These are phyloP conservation scores for Drosophila ambigua DNA, from an alignment of 1,140 invertebrate species.

Conservation along the genomic window DNA sequence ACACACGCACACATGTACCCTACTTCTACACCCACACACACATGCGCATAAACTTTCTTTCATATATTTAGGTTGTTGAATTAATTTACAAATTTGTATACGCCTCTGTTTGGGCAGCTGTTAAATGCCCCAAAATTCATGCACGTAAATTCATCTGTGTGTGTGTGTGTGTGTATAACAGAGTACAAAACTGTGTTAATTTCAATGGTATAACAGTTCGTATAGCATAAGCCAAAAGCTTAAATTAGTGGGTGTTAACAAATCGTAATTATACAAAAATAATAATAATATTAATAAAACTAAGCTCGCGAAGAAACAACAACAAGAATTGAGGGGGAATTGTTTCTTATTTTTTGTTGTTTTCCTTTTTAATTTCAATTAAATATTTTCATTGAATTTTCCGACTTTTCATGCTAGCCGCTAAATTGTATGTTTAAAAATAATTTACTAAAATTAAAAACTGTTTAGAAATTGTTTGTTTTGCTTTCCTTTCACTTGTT, in stretches of 20 bases:
- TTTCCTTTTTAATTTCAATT: constrained; percentile 37
- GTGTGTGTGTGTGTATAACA: constrained; percentile 32
- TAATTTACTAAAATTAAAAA: constrained; percentile 75
- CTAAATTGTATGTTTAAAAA: constrained; percentile 53
- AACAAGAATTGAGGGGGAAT: constrained; percentile 1
- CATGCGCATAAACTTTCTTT: background rate
- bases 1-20: constrained; percentile 27
- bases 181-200: constrained; percentile 52
- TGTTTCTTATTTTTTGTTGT: constrained; percentile 18
- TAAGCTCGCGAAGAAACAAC: background rate
- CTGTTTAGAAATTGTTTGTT: constrained; percentile 30
- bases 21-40: constrained; percentile 5
- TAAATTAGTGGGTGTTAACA: constrained; percentile 10
- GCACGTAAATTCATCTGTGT: no score
- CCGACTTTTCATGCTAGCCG: constrained; percentile 38
- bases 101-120: no score
- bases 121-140: background rate
- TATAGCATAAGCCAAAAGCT: constrained; percentile 13
- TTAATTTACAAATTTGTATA: no score
- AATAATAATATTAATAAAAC: constrained; percentile 5
- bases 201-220: constrained; percentile 33
- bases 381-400: constrained; percentile 28
- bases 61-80: no score
- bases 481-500: constrained; percentile 1
- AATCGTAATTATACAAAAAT: constrained; percentile 10